phyloP scores from a whole-genome alignment of 2,113 vertebrate genomes.

The Tetrax tetrax region DNA sequence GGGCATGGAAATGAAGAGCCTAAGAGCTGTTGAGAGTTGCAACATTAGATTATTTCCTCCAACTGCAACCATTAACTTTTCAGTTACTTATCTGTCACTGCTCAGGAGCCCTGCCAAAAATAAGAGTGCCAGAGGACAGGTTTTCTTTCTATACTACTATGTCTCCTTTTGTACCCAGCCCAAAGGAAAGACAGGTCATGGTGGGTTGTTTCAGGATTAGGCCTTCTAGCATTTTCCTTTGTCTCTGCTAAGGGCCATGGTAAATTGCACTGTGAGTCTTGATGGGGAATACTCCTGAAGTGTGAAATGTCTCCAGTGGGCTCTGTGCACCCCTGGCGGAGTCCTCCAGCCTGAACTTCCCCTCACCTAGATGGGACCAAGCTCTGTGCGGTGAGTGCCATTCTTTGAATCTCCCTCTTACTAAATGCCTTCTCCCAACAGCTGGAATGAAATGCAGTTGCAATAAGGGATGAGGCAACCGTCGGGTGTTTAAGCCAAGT shows the following conservation, averaged over 20 bases:
- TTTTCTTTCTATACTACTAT: background rate
- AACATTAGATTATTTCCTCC: background rate
- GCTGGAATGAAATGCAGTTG: background rate
- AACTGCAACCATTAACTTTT: background rate
- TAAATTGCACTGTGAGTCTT: background rate
- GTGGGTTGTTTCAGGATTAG: background rate
- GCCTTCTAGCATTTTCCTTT: background rate
- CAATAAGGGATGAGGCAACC: rapidly evolving
- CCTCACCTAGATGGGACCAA: background rate
- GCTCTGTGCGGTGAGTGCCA: rapidly evolving
- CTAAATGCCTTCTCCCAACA: background rate
- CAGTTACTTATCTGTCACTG: background rate
- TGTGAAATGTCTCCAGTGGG: background rate
- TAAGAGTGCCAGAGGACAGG: background rate
- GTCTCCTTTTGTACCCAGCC: background rate
- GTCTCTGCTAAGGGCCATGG: background rate
- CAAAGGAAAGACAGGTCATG: background rate
- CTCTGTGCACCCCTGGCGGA: background rate
- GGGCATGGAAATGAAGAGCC: background rate
- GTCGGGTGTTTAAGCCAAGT: background rate
- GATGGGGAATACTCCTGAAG: background rate
- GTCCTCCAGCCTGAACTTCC: background rate
- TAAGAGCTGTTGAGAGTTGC: background rate
- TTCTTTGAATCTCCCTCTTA: background rate
- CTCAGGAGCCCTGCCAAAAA: background rate